Percentiles rank a stretch among this genome's conserved stretches.
Evolutionary conservation across 2,797 vertebrate genomes (phyloP).

Genomic region (Miopithecus talapoin): DNA sequence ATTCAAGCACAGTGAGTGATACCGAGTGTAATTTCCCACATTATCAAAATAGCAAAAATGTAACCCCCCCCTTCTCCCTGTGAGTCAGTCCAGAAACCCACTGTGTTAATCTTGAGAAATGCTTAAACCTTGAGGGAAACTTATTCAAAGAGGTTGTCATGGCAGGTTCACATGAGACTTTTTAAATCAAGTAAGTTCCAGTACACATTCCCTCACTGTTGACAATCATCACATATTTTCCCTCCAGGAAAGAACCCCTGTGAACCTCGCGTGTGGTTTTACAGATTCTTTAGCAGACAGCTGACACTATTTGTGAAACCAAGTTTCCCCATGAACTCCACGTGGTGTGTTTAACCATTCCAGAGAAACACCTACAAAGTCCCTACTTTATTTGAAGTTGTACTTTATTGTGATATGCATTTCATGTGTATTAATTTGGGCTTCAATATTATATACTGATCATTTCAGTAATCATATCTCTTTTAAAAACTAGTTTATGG

Average conservation of each 20-base stretch:
- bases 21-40: conserved; percentile 45
- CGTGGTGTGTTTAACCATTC: background rate
- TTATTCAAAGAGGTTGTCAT: background rate
- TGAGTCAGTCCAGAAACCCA: conserved; percentile 63
- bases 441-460: background rate
- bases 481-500: background rate
- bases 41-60: conserved; percentile 11
- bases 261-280: background rate
- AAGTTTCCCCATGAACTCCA: background rate
- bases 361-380: background rate
- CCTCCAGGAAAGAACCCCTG: background rate
- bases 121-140: conserved; percentile 18
- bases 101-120: background rate
- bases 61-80: background rate
- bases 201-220: background rate
- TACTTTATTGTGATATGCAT: background rate
- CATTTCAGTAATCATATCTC: background rate
- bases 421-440: background rate
- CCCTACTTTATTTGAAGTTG: background rate
- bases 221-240: background rate
- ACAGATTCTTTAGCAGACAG: background rate
- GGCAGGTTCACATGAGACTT: background rate
- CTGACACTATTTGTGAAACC: background rate
- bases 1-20: background rate
- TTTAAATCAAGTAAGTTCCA: conserved; percentile 24